These are phyloP conservation scores for Diplosoma virens DNA, from an alignment of 23 tunicate species.

Conservation along the genomic window DNA sequence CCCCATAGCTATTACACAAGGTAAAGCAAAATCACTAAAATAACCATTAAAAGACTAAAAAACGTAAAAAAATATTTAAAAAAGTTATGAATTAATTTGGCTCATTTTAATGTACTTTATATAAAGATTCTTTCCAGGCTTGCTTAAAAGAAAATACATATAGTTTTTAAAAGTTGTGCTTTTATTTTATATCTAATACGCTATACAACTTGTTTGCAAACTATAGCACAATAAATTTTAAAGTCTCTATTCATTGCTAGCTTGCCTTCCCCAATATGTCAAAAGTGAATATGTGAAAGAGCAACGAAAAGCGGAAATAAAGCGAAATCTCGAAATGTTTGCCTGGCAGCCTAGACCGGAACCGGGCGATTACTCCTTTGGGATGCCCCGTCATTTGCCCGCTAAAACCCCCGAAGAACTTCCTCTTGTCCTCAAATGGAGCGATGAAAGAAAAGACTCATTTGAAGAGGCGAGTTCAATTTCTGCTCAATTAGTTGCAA, in stretches of 20 bases:
- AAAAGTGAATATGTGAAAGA: not conserved
- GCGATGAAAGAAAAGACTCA: not conserved
- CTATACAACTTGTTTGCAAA: too few relatives aligned
- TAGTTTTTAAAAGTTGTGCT: too few relatives aligned
- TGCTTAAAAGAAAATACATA: too few relatives aligned
- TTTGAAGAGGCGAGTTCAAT: not conserved
- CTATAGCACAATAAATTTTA: too few relatives aligned
- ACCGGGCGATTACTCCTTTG: slow-evolving; percentile 2
- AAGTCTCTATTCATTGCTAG: too few relatives aligned
- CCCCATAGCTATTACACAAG: slow-evolving; percentile 21
- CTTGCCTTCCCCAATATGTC: slow-evolving; percentile 11
- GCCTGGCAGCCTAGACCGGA: slow-evolving; percentile 35
- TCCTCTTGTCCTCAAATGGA: slow-evolving; percentile 11
- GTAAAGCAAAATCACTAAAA: slow-evolving; percentile 14
- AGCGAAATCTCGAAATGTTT: slow-evolving; percentile 3
- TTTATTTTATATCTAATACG: too few relatives aligned
- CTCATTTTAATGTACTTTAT: too few relatives aligned
- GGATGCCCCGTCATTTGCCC: slow-evolving; percentile 44
- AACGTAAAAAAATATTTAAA: too few relatives aligned
- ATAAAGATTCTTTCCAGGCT: too few relatives aligned
- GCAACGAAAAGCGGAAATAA: slow-evolving; percentile 20
- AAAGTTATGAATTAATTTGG: too few relatives aligned
- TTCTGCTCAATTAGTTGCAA: not conserved
- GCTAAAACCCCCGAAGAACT: not conserved
- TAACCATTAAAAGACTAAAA: too few relatives aligned